Conservation (phyloP, 1,140 invertebrate species). For the Capitella teleta region DNA sequence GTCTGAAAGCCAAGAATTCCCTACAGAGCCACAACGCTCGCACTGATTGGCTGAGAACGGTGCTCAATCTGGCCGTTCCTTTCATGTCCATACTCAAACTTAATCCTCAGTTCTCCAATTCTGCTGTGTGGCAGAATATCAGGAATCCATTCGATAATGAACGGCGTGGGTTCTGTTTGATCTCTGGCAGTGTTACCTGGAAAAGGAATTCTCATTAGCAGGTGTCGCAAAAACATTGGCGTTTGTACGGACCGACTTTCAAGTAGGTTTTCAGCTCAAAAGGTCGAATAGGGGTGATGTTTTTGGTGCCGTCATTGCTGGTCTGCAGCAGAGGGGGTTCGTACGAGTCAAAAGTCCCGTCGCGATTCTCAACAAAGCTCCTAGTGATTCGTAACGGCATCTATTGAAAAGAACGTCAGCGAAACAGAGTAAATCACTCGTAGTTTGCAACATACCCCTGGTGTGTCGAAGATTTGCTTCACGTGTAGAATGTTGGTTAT, state of each 20-base stretch:
- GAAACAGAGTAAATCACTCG: slow-evolving; percentile 1
- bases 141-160: slow-evolving; percentile 66
- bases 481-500: slow-evolving; percentile 63
- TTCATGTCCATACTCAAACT: slow-evolving; percentile 55
- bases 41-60: no score
- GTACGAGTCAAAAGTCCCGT: slow-evolving; percentile 55
- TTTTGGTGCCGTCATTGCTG: not conserved
- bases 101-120: slow-evolving; percentile 56
- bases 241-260: slow-evolving; percentile 53
- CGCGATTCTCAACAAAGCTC: slow-evolving; percentile 56
- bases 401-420: no score
- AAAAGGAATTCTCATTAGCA: not conserved
- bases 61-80: slow-evolving; percentile 43
- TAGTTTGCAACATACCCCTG: slow-evolving; percentile 49
- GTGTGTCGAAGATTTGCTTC: slow-evolving; percentile 64
- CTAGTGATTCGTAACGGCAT: slow-evolving; percentile 54
- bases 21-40: no score
- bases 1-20: no score
- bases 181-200: slow-evolving; percentile 49
- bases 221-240: not conserved
- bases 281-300: slow-evolving; percentile 47
- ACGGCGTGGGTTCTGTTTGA: slow-evolving; percentile 54
- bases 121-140: slow-evolving; percentile 58
- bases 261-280: slow-evolving; percentile 58
- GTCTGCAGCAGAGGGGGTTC: slow-evolving; percentile 45